A percentile compares a stretch with the other conserved stretches of the same genome.
Conservation (phyloP, 2,113 vertebrate species). For the Sprattus sprattus region DNA sequence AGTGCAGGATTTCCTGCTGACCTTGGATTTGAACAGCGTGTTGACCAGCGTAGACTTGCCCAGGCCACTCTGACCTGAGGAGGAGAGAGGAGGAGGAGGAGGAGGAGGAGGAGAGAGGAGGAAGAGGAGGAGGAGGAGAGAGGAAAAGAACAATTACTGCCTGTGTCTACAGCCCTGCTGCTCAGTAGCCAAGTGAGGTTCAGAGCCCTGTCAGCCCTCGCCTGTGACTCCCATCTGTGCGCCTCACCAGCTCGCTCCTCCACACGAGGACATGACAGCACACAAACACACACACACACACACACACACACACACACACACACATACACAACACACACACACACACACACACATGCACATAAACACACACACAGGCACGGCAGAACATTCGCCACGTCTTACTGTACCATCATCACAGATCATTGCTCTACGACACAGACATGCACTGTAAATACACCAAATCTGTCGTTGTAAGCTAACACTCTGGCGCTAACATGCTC, state of each 20-base stretch:
- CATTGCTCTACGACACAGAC: background rate
- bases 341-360: no score
- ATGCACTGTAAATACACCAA: background rate
- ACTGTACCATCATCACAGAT: background rate
- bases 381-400: background rate
- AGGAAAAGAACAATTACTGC: background rate
- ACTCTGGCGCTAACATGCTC: background rate
- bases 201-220: background rate
- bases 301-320: no score
- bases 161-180: background rate
- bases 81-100: slow-evolving; percentile 22
- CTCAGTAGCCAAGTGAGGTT: background rate
- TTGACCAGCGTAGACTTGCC: slow-evolving; percentile 97
- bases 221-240: background rate
- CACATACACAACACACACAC: no score
- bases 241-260: background rate
- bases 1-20: slow-evolving; percentile 80
- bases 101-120: slow-evolving; percentile 28
- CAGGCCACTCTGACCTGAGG: slow-evolving; percentile 89
- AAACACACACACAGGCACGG: background rate
- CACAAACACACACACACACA: slow-evolving; percentile 3
- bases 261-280: background rate
- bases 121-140: slow-evolving; percentile 22
- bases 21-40: slow-evolving; percentile 95
- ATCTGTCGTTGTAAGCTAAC: background rate